These are phyloP conservation scores for Lasioglossum figueresi DNA, from an alignment of 2,888 invertebrate genomes.

Conservation along the genomic window DNA sequence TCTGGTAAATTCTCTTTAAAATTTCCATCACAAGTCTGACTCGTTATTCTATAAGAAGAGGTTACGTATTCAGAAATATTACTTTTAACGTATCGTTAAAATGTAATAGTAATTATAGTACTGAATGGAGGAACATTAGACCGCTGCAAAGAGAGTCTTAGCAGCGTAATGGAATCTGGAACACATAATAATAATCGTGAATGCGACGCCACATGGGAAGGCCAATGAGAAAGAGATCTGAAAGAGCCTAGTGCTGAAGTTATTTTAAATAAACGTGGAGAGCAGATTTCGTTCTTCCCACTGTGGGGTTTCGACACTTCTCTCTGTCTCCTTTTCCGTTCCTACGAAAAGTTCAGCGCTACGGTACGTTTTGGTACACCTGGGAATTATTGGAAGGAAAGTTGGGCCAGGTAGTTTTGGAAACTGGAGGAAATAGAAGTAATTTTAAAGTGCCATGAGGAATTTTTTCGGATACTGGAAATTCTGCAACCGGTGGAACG, in stretches of 20 bases:
- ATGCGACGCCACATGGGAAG: neutral
- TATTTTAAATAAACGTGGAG: neutral
- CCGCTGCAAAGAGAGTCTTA: neutral
- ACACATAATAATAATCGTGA: neutral
- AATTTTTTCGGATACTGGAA: neutral
- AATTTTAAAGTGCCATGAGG: neutral
- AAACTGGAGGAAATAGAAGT: slow-evolving; percentile 8
- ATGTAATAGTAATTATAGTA: neutral
- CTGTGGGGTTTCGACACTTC: neutral
- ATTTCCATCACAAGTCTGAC: no score
- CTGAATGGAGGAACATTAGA: neutral
- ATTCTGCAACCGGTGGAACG: neutral
- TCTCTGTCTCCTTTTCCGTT: neutral
- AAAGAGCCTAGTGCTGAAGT: neutral
- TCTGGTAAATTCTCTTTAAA: no score
- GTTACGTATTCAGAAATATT: no score
- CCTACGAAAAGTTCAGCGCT: neutral
- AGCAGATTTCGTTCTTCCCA: slow-evolving; percentile 4
- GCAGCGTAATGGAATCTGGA: neutral
- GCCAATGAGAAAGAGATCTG: neutral
- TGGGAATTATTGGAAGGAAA: slow-evolving; percentile 4
- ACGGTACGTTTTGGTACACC: neutral
- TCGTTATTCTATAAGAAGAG: no score
- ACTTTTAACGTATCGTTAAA: neutral
- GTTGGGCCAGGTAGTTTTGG: neutral